Base-by-base conservation (phyloP, 64 coral and sea anemone species). In the Stichodactyla helianthus region DNA sequence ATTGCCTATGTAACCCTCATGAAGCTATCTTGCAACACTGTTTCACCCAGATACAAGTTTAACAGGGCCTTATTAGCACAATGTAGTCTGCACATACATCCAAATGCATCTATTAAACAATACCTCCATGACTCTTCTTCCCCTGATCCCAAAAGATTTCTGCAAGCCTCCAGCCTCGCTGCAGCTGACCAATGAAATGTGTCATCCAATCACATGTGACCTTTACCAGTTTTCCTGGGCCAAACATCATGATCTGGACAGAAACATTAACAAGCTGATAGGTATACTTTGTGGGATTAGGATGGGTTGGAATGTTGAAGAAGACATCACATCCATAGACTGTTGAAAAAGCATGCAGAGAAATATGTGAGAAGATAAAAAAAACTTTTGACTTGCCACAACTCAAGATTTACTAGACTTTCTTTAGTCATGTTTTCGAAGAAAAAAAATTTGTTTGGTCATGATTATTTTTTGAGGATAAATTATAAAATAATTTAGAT, bases 61-160 rank as follows among this genome's bases (percentile, higher is more conserved):
- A 44, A 44, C 35, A 44, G 35, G 35, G 35, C 35, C 35, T 44
- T 44, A 44, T 44, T 44, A 44, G 35, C 35, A 44, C 35, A 44
- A 44, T 44, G 35, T 44, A 44, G 35, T 59, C 56, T 4, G 56
- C 1, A 59, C 56, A 59, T 16, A 59, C 56, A 59, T 59, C 35
- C 35, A 44, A 44, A 44, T 44, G 35, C 35, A 44, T 44, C 35
- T 44, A 44, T 44, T 44, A 44, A 44, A 44, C 35, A 58, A 59
- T 85, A 94, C 95, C 95, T 92, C 95, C 95, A 86, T 98, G 93
- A 85, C 95, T 94, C 28, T 79, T 86, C 57, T 91, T 98, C 55
- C 95, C 93, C 68, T 98, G 95, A 62, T 98, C 95, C 95, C 95
- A 98, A 74, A 98, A 98, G 35, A 98, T 98, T 62, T 98, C 95